A percentile compares a stretch with the other conserved stretches of the same genome.
phyloP scores from a whole-genome alignment of 2,888 invertebrate species.

The Drosophila niveifrons region DNA sequence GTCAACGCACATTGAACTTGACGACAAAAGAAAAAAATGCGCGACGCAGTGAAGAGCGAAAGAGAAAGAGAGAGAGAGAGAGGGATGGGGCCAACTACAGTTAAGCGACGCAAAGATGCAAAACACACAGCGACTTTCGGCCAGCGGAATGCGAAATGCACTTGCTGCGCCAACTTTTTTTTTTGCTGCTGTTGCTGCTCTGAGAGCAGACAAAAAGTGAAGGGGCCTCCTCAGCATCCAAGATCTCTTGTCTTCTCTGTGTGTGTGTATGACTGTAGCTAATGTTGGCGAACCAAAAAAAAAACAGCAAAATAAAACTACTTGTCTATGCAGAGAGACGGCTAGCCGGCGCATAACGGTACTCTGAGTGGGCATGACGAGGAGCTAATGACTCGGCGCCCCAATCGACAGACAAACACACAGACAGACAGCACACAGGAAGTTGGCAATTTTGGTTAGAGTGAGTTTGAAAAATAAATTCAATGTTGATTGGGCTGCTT shows the following conservation, averaged over 20 bases:
- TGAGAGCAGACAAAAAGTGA: constrained; percentile 66
- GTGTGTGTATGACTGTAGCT: constrained; percentile 31
- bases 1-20: constrained; percentile 82
- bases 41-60: constrained; percentile 21
- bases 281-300: constrained; percentile 19
- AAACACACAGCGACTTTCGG: constrained; percentile 77
- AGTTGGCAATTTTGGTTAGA: constrained; percentile 71
- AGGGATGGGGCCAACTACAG: constrained; percentile 66
- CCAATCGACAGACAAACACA: constrained; percentile 29
- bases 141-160: constrained; percentile 77
- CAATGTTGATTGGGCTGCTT: constrained; percentile 38
- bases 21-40: constrained; percentile 71
- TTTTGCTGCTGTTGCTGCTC: constrained; percentile 1
- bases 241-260: constrained; percentile 26
- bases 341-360: constrained; percentile 70
- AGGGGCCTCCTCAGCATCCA: constrained; percentile 57
- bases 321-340: constrained; percentile 34
- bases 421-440: constrained; percentile 60
- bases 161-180: constrained; percentile 76
- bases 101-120: constrained; percentile 73
- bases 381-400: constrained; percentile 67
- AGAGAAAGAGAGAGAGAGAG: neutral
- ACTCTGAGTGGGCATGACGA: constrained; percentile 73
- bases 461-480: constrained; percentile 23
- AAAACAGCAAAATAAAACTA: constrained; percentile 9